Base-by-base conservation (phyloP, 2,113 vertebrate genomes). In the Hippocampus abdominalis region DNA sequence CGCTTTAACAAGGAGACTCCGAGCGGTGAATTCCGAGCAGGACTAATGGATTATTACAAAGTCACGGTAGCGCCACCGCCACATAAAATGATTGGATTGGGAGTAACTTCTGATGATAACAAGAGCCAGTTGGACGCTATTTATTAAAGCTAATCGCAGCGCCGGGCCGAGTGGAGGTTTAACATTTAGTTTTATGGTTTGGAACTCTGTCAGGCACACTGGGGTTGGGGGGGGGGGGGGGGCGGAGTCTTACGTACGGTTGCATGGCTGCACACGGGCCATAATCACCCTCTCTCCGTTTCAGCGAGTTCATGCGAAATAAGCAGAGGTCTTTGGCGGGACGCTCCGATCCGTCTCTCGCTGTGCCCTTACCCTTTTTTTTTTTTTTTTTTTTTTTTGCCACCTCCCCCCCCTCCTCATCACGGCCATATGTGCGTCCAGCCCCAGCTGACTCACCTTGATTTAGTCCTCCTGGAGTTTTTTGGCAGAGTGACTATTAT, bases 391-490 rank as follows among this genome's bases (percentile, higher is more conserved):
- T 32, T 32, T 32, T 32, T 32, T 8, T 20, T 8, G 49, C 49
- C 18, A 51, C 74, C 76, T 76, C 51, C 81, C 72, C 53, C 72
- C n/a, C n/a, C n/a, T n/a, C n/a, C n/a, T n/a, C 73, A 69, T 71
- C 2, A 21, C 83, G 79, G 74, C 86, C 86, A 78, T 93, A 91
- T 93, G 92, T 79, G 51, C n/a, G 21, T 11, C 51, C 51, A n/a
- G 7, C 48, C 48, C 48, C 48, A 13, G 16, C 91, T 88, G 82
- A 69, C 80, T 89, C 91, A 94, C 93, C 93, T 94, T 95, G 94
- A 96, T 96, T 94, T 94, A 95, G 95, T 94, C 95, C 91, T 93
- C 94, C 86, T 93, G 91, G 94, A 96, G 94, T 94, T 93, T 94
- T 93, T 92, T 89, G 93, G 92, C 91, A 90, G 92, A 94, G 92